Conservation (phyloP, 2,888 invertebrate genomes). For the Plebejus anna region DNA sequence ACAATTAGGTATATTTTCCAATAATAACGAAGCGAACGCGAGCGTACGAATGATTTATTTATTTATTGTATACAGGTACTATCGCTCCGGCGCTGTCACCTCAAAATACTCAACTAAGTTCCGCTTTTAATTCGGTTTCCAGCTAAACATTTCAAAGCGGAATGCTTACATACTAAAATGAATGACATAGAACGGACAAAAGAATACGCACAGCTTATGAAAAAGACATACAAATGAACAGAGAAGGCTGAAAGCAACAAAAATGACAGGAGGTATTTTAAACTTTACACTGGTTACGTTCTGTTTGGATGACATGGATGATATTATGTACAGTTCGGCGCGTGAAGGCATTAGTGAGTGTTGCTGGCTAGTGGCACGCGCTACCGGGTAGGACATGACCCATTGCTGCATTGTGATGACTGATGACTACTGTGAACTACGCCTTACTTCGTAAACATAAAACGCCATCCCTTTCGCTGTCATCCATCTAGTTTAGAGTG, state of each 20-base stretch:
- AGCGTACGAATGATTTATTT: background rate
- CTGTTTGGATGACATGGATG: background rate
- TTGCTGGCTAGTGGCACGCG: background rate
- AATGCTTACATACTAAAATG: background rate
- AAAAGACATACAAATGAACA: background rate
- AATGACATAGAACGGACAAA: background rate
- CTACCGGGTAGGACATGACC: background rate
- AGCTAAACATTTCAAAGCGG: background rate
- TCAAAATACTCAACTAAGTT: background rate
- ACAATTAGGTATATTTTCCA: background rate
- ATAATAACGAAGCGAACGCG: background rate
- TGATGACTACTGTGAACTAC: slow-evolving; percentile 34
- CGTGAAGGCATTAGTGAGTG: background rate
- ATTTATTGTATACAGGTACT: background rate
- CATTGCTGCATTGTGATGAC: background rate
- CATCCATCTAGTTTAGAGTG: slow-evolving; percentile 61
- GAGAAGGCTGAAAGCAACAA: slow-evolving; percentile 1
- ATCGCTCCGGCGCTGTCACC: background rate
- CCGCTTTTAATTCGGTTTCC: background rate
- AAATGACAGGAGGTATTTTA: background rate
- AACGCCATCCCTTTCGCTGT: slow-evolving; percentile 58
- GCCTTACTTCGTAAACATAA: slow-evolving; percentile 60
- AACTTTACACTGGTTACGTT: background rate
- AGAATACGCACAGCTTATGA: slow-evolving; percentile 2
- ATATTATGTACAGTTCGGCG: background rate